Conservation (phyloP, 2,113 vertebrate genomes). For the Bambusicola thoracicus region DNA sequence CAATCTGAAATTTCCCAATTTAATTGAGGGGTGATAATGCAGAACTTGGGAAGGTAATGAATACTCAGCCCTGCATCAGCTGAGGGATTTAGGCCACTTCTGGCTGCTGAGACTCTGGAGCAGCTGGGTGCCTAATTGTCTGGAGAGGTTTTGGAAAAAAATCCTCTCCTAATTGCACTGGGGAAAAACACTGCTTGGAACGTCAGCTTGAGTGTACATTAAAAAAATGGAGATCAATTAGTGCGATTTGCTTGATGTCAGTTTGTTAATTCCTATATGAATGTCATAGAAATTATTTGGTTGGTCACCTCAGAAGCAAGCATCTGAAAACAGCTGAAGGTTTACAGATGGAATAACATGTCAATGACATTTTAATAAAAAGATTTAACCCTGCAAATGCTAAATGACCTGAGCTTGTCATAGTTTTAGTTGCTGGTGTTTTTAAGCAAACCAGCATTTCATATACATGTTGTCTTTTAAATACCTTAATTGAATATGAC, state of each 20-base stretch:
- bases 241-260: background rate
- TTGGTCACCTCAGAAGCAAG: background rate
- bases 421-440: background rate
- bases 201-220: background rate
- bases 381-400: background rate
- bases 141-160: background rate
- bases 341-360: background rate
- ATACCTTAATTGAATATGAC: background rate
- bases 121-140: conserved; percentile 19
- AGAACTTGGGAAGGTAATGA: background rate
- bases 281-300: background rate
- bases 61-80: background rate
- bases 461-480: background rate
- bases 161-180: background rate
- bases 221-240: background rate
- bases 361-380: background rate
- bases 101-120: background rate
- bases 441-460: background rate
- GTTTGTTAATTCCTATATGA: background rate
- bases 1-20: background rate
- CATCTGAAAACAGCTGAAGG: background rate
- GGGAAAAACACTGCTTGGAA: background rate
- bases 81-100: conserved; percentile 8
- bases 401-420: background rate
- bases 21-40: background rate